Base-by-base conservation (phyloP, 2,888 invertebrate genomes). In the Formica aserva region DNA sequence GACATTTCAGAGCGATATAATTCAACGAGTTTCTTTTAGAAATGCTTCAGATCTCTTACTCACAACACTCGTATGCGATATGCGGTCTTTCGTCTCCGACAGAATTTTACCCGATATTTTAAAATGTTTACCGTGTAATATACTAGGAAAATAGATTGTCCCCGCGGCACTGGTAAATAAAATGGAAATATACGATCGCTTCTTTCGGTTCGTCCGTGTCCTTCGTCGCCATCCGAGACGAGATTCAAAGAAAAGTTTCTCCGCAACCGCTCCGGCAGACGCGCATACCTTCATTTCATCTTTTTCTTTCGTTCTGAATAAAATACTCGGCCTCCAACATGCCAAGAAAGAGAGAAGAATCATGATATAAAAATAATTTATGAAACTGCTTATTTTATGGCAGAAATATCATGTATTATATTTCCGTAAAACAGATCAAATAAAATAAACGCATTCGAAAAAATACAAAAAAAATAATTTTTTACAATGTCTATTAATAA, bases 101-200 rank as follows among this genome's bases (percentile, higher is more conserved):
- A 35, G 76, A 55, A 67, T 55, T 77, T 29, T 13, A 57, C 15
- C 26, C 55, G 55, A 5, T 15, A 15, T 77, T 77, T 29, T 67
- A 67, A 77, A 67, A 77, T 76, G 76, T 76, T 76, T 66, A 66
- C 29, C 41, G 29, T 67, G 55, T 77, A 77, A 77, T 77, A 67
- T 67, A 57, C 41, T n/a, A 57, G n/a, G 29, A 6, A 77, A 77
- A 67, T 67, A 55, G 77, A 77, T 77, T 67, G 77, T 57, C 55
- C 67, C 67, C 13, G 55, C 35, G 63, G 52, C 38, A 41, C 38
- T 67, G 77, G 22, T 77, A 67, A 77, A 67, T 57, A 77, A 77
- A 67, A 77, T 67, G 67, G 77, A 77, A 67, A 77, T 77, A 41
- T 77, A 67, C 55, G 69, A 77, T 77, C 29, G 55, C 76, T 55